Evolutionary conservation across 2,888 invertebrate species (phyloP), one percentile per base, ranked within the genome.

Genomic region (Reticulitermes lucifugus): DNA sequence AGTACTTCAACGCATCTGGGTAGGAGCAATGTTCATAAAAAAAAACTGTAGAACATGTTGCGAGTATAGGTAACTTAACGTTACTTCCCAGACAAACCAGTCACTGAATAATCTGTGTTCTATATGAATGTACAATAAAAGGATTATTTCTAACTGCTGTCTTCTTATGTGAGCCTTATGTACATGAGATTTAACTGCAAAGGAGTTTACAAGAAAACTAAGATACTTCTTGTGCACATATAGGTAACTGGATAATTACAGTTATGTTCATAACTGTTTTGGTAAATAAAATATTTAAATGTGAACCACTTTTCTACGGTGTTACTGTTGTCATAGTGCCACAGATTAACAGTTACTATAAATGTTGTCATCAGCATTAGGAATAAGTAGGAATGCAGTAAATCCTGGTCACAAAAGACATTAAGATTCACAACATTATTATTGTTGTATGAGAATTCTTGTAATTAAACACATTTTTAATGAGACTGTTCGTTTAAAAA

Each of bases 311-410:
- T 46, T 77, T 46, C 77, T 75, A 77, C 41, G 14, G 25, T 12
- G 25, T 12, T 65, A 65, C 65, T 65, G n/a, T 1, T 77, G 43
- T 43, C 43, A 75, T 46, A 77, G 46, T 77, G 77, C 77, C 77
- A 46, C 77, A 43, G 46, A 46, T 46, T 77, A 41, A 21, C 46
- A 73, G 29, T 73, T 7, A 73, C 4, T 73, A 73, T 41, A 71
- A 35, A 75, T n/a, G 35, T 43, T 75, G 35, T 75, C 75, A 75
- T 75, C 41, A 43, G 75, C 75, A 75, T 75, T 75, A 43, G 75
- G 35, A 21, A 75, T 21, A 18, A 35, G 35, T 73, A 41, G 41
- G 14, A 2, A n/a, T 77, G 12, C 25, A 46, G 41, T 46, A n/a
- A 77, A 46, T 51, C 46, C 73, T 35, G 10, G 41, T 35, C 41